Evolutionary conservation across 1,140 invertebrate species (phyloP), one percentile per base, ranked within the genome.

Genomic region (Palaemon carinicauda): DNA sequence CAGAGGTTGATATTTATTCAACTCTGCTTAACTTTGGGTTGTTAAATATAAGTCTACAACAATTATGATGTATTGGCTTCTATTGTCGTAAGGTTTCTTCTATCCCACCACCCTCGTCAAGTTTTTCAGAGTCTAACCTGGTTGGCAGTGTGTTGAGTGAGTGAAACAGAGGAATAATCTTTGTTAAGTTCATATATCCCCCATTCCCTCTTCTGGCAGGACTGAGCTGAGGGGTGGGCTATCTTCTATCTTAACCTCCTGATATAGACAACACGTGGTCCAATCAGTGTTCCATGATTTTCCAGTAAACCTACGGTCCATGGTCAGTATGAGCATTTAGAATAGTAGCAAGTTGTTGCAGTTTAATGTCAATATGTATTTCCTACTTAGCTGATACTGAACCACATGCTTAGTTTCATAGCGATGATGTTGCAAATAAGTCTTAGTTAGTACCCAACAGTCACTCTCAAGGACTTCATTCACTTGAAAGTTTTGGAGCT

Each of bases 61-160:
- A 51, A 19, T 15, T n/a, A 78, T 78, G 75, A 27, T 78, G 52
- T 78, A 51, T 33, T 50, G 75, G 33, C 17, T 51, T 78, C 33
- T 78, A 51, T 50, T 51, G 50, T 53, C 31, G 15, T 29, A 78
- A 51, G n/a, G 75, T 78, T 17, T 41, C 27, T 50, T 78, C 75
- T 78, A 78, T 78, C 41, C 75, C 75, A 51, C 41, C 29, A 27
- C 75, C 75, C 17, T 78, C 75, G 27, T 78, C 75, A 51, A 78
- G 29, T 78, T 31, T 78, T 19, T 31, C 75, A 21, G 75, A 50
- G 27, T 78, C 41, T 33, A 78, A 50, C n/a, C n/a, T 41, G 12
- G 52, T 19, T 53, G 75, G 75, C 29, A 78, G 29, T n/a, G 31
- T 19, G 29, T 51, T 78, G 51, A 78, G 15, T 24, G 75, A 21